Percentiles rank a stretch among this genome's conserved stretches.
phyloP scores from a whole-genome alignment of 2,797 vertebrate species.

The Megalops cyprinoides region DNA sequence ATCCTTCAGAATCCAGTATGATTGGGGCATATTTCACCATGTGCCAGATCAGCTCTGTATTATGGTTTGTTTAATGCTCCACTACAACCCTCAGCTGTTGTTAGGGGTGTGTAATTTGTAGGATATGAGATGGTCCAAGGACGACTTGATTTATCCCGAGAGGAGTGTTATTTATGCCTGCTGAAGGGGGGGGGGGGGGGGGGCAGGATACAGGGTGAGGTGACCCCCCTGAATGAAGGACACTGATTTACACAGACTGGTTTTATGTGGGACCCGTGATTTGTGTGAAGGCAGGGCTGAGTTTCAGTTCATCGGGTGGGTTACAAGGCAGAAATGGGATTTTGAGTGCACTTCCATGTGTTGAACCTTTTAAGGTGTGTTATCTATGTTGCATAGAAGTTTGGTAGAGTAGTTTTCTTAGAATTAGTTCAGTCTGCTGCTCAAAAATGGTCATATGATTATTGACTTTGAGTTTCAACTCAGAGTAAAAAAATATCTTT shows the following conservation, averaged over 20 bases:
- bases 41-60: no score
- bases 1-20: no score
- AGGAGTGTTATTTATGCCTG: background rate
- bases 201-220: background rate
- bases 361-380: background rate
- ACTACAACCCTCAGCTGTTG: no score
- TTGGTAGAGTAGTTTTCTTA: no score
- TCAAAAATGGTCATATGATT: background rate
- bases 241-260: background rate
- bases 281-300: background rate
- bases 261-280: background rate
- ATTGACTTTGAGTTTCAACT: background rate
- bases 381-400: background rate
- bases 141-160: background rate
- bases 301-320: background rate
- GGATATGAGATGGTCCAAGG: background rate
- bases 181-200: background rate
- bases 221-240: background rate
- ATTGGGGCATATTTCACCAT: no score
- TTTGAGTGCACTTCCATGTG: background rate
- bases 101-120: background rate
- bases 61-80: no score
- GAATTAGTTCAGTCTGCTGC: background rate
- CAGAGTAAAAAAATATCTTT: background rate
- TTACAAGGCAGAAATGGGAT: background rate